A percentile compares a stretch with the other conserved stretches of the same genome.
These are phyloP conservation scores for Pseudeuparius sepicola DNA, from an alignment of 2,888 invertebrate species.

Conservation along the genomic window DNA sequence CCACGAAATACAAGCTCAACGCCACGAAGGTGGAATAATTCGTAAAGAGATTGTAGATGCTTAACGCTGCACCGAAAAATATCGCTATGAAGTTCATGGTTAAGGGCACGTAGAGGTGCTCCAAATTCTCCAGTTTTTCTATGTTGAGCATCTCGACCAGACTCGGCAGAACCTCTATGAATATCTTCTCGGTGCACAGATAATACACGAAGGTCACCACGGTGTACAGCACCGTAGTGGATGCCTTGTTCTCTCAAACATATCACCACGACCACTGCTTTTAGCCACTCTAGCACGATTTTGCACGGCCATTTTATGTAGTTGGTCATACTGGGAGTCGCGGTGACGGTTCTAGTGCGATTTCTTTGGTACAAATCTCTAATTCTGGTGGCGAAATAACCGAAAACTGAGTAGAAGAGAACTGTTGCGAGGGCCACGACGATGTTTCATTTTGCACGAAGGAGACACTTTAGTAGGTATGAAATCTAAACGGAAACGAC, in stretches of 20 bases:
- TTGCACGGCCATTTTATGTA: slow-evolving; percentile 40
- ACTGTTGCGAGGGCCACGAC: slow-evolving; percentile 34
- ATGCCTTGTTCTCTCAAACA: slow-evolving; percentile 62
- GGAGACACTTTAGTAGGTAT: no score
- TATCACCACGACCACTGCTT: slow-evolving; percentile 50
- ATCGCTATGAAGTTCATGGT: slow-evolving; percentile 49
- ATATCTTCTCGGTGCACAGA: slow-evolving; percentile 58
- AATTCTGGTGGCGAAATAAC: slow-evolving; percentile 35
- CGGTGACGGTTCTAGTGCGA: slow-evolving; percentile 20
- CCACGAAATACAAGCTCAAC: slow-evolving; percentile 32
- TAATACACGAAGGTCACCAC: slow-evolving; percentile 57
- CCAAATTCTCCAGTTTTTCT: slow-evolving; percentile 58
- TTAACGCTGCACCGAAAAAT: slow-evolving; percentile 25
- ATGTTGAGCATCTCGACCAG: slow-evolving; percentile 46
- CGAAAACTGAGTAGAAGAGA: slow-evolving; percentile 36
- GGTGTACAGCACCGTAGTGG: slow-evolving; percentile 51
- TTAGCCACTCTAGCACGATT: slow-evolving; percentile 67
- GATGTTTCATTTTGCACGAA: no score
- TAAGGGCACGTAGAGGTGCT: slow-evolving; percentile 57
- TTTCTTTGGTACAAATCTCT: slow-evolving; percentile 29
- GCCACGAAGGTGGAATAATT: slow-evolving; percentile 28
- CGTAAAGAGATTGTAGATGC: slow-evolving; percentile 19
- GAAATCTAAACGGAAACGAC: no score
- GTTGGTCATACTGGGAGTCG: slow-evolving; percentile 20
- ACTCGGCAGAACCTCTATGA: slow-evolving; percentile 53